Percentiles rank a stretch among this genome's conserved stretches.
These are phyloP conservation scores for Calliopum simillimum DNA, from an alignment of 2,888 invertebrate species.

Conservation along the genomic window DNA sequence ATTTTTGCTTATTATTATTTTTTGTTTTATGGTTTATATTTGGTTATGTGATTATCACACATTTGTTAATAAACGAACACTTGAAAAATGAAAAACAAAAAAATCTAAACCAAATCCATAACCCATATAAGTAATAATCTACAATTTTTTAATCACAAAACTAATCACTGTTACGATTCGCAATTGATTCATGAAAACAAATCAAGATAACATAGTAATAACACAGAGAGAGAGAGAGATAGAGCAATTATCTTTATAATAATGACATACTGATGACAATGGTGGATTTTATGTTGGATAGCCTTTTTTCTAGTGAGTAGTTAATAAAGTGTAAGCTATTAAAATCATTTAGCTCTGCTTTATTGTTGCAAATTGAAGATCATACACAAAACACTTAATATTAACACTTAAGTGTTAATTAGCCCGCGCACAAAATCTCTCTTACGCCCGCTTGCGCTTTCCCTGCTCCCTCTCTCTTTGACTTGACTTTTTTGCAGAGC, in stretches of 20 bases:
- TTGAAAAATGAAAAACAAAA: neutral
- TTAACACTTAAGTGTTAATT: constrained; percentile 23
- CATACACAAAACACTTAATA: constrained; percentile 9
- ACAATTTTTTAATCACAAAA: neutral
- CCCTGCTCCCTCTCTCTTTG: neutral
- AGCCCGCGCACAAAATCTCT: neutral
- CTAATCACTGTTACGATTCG: no score
- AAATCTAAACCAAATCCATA: neutral
- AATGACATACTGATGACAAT: no score
- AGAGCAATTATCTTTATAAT: no score
- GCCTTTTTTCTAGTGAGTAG: no score
- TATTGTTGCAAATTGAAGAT: no score
- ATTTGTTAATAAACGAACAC: neutral
- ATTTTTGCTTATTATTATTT: neutral
- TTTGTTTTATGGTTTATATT: neutral
- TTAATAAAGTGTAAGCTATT: no score
- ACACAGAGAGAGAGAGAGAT: no score
- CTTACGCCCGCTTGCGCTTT: no score
- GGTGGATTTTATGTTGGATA: no score
- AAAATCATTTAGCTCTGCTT: no score
- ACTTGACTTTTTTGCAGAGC: neutral
- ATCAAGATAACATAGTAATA: no score
- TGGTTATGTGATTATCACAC: neutral
- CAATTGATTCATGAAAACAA: no score
- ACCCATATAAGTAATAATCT: neutral